Percentiles rank a stretch among this genome's conserved stretches.
Evolutionary conservation across 2,113 vertebrate species (phyloP).

Genomic region (Helogale parvula): DNA sequence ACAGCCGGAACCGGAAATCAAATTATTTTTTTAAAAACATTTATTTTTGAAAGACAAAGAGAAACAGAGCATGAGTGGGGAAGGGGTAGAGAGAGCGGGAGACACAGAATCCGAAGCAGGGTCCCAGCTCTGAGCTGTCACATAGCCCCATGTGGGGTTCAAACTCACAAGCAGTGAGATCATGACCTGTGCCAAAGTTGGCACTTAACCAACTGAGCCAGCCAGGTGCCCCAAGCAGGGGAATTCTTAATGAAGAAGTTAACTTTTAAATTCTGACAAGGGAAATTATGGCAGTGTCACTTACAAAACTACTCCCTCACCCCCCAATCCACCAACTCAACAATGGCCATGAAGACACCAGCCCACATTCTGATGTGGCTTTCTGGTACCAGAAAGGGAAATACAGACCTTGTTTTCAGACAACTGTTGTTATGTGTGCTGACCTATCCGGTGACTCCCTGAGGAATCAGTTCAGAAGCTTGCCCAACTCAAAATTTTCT

Average conservation of each 20-base stretch:
- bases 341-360: neutral
- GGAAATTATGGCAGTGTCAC: neutral
- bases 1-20: conserved; percentile 79
- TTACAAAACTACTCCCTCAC: neutral
- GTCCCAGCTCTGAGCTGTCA: too few relatives aligned
- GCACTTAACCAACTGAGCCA: too few relatives aligned
- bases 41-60: too few relatives aligned
- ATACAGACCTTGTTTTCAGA: neutral
- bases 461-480: neutral
- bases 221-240: neutral
- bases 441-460: neutral
- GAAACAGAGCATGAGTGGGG: too few relatives aligned
- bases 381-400: neutral
- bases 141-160: too few relatives aligned
- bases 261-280: neutral
- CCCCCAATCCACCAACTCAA: neutral
- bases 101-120: too few relatives aligned
- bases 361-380: neutral
- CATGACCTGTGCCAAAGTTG: too few relatives aligned
- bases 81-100: too few relatives aligned
- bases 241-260: neutral
- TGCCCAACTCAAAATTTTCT: neutral
- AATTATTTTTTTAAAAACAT: too few relatives aligned
- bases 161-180: too few relatives aligned
- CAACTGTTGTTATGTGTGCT: neutral